Evolutionary conservation across 2,113 vertebrate genomes (phyloP).

Genomic region (Lipophrys pholis): DNA sequence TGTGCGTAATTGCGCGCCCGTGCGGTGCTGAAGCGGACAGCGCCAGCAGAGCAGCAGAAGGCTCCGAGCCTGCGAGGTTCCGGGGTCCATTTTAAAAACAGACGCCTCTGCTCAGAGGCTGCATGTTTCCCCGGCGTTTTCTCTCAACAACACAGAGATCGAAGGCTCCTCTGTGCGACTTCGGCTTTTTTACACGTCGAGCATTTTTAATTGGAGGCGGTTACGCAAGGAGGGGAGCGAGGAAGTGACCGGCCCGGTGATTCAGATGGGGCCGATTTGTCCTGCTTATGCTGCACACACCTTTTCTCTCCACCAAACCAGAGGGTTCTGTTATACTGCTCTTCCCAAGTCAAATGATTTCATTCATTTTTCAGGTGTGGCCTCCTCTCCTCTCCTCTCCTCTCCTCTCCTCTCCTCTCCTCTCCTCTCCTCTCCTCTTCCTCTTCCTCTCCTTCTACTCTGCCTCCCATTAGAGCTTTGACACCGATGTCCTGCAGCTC

Average conservation of each 20-base stretch:
- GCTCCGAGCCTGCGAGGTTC: slow-evolving; percentile 59
- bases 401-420: neutral
- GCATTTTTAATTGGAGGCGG: slow-evolving; percentile 49
- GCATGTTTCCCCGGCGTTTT: slow-evolving; percentile 26
- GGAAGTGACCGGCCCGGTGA: slow-evolving; percentile 48
- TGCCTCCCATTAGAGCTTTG: slow-evolving; percentile 30
- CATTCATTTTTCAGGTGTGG: slow-evolving; percentile 32
- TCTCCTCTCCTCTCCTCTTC: slow-evolving; percentile 1
- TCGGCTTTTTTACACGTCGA: slow-evolving; percentile 25
- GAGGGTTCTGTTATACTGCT: too few species aligned
- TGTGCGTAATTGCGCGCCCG: neutral
- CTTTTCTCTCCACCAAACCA: neutral
- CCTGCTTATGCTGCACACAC: slow-evolving; percentile 25
- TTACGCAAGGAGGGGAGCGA: slow-evolving; percentile 63
- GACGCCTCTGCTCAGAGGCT: slow-evolving; percentile 50
- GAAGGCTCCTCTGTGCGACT: slow-evolving; percentile 15
- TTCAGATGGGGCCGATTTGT: slow-evolving; percentile 41
- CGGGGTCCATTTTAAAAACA: slow-evolving; percentile 77
- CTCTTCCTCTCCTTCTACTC: neutral
- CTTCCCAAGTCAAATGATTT: neutral
- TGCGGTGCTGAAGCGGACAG: slow-evolving; percentile 85
- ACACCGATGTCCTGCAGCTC: slow-evolving; percentile 49
- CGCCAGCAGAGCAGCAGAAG: slow-evolving; percentile 68
- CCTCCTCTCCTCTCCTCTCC: slow-evolving; percentile 9
- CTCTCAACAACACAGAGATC: neutral